phyloP scores from a whole-genome alignment of 2,888 invertebrate genomes.

The Eugnorisma glareosa region DNA sequence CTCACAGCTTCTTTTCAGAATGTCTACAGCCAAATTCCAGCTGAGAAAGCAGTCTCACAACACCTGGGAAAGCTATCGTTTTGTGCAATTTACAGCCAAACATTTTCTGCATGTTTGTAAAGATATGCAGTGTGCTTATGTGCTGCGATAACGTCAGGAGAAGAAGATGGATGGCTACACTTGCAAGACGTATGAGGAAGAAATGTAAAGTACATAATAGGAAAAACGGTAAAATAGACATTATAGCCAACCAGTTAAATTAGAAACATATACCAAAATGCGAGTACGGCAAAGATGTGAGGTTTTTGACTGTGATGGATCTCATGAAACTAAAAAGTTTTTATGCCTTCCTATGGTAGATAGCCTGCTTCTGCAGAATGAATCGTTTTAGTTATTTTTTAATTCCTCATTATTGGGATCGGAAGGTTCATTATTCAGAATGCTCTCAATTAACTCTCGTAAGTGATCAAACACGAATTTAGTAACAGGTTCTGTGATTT shows the following conservation, averaged over 20 bases:
- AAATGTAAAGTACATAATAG: not conserved
- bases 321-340: not conserved
- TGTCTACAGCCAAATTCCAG: not conserved
- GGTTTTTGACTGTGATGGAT: not conserved
- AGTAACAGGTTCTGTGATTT: not conserved
- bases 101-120: not conserved
- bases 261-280: not conserved
- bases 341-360: not conserved
- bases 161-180: constrained; percentile 23
- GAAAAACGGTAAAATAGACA: not conserved
- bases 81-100: not conserved
- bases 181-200: not conserved
- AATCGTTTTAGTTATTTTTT: not conserved
- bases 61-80: not conserved
- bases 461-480: not conserved
- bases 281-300: not conserved
- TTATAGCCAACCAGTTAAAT: not conserved
- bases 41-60: not conserved
- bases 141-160: constrained; percentile 13
- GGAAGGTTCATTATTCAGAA: not conserved
- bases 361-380: not conserved
- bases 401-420: not conserved
- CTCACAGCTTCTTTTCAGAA: not conserved
- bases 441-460: not conserved
- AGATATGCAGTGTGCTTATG: constrained; percentile 14